Base-by-base conservation (phyloP, 2,113 vertebrate genomes). In the Microcebus lehilahytsara region DNA sequence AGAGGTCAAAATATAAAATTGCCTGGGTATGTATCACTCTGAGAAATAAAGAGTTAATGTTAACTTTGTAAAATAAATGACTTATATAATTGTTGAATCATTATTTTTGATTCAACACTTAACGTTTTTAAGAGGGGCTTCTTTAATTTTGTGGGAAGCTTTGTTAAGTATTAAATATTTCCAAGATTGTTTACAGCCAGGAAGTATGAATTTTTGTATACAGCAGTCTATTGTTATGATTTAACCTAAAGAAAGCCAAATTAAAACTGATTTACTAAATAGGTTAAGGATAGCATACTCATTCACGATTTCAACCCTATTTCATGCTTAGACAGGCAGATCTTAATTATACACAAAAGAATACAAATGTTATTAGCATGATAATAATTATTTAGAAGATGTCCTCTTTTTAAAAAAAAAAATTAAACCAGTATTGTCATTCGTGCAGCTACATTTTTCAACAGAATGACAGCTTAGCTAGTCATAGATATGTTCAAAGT, bases 291-390 rank as follows among this genome's bases (percentile, higher is more conserved):
- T 97, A 99, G 98, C 98, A 97, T 85, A 97, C 98, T 98, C 98
- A 98, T 97, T 98, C 98, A 98, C 95, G 95, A 98, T 98, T 98
- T 99, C 98, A 99, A 98, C 98, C 98, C 98, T 98, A 99, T 99
- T 99, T 99, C 99, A 99, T 99, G 98, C 98, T 99, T 98, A 99
- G 98, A 99, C 98, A 98, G 99, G 99, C 99, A 98, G 98, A 99
- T 99, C 98, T 99, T 99, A 99, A 99, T 99, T 99, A 99, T 98
- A 98, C 98, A 99, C 98, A 98, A 99, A 99, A 99, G 99, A 98
- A 99, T 99, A 98, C 98, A 99, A 99, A 99, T 99, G 98, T 98
- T 99, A 99, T 99, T 99, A 99, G 98, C 98, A 99, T 99, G 98
- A 99, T 98, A 99, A 99, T 99, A 99, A 99, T 99, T 99, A 99